Evolutionary conservation across 1,140 invertebrate genomes (phyloP).

Genomic region (Odontomachus brunneus): DNA sequence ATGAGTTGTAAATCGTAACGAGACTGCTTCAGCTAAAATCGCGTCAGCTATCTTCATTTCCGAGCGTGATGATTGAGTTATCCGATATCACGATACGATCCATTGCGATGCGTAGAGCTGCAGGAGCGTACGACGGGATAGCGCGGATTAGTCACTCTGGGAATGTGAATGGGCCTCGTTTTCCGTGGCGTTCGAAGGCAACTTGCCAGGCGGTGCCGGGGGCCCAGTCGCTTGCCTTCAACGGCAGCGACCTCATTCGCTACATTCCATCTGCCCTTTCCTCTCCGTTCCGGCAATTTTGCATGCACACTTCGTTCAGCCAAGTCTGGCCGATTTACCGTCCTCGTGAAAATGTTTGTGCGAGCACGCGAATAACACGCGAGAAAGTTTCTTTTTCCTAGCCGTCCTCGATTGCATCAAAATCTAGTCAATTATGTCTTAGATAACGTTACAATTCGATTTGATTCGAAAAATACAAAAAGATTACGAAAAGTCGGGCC

Average conservation of each 20-base stretch:
- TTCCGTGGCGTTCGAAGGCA: constrained; percentile 59
- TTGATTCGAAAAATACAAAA: no score
- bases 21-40: no score
- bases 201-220: constrained; percentile 45
- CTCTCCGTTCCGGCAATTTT: constrained; percentile 60
- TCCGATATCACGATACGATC: neutral
- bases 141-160: constrained; percentile 63
- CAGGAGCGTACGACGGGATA: constrained; percentile 1
- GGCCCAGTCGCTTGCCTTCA: constrained; percentile 83
- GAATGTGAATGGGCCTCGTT: constrained; percentile 70
- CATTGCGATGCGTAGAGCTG: no score
- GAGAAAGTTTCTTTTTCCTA: no score
- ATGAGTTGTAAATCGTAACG: no score
- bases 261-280: constrained; percentile 79
- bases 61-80: neutral
- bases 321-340: no score
- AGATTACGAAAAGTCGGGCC: no score
- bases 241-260: constrained; percentile 84
- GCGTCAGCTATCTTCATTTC: no score
- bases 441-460: neutral
- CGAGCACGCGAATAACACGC: neutral
- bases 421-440: neutral
- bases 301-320: constrained; percentile 14
- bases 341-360: neutral
- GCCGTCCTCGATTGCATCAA: neutral